Base-by-base conservation (phyloP, 2,113 vertebrate species). In the Lathamus discolor region DNA sequence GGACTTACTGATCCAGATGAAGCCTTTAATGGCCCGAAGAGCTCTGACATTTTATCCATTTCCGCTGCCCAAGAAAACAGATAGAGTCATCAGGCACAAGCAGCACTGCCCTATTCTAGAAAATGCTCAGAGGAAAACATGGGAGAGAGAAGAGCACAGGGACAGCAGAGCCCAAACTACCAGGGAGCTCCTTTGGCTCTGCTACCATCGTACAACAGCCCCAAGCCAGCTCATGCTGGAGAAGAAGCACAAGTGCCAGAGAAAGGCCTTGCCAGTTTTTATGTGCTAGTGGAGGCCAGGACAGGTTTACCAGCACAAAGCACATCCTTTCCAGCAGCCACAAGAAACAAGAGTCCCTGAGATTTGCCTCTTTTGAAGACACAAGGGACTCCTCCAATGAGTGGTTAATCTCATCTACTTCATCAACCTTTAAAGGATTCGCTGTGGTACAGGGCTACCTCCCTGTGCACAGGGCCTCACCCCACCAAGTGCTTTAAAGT, bases 311-410 rank as follows among this genome's bases (percentile, higher is more conserved):
- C 22, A 91, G 78, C 64, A 90, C 33, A 18, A 66, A 87, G 59
- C 6, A 0, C 46, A 20, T 61, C 48, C 0, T 1, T 84, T 89
- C 25, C 57, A 79, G 57, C 28, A 85, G 52, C 52, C 33, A 51
- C 1, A 0, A 87, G 84, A 28, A 89, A 48, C 1, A 0, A 0
- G 28, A 79, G n/a, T 69, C 57, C 25, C 28, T 63, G 74, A 87
- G 67, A 86, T 77, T 55, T 88, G 24, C 22, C 63, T 95, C 63
- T 70, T 92, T 86, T 90, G 85, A 96, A 90, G 88, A 74, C 68
- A 69, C 17, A 54, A 88, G 79, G 63, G 13, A 62, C 59, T 67
- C 19, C 41, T 91, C 33, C 2, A 4, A 20, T n/a, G 67, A 87
- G 41, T 69, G 81, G 57, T n/a, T 95, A 63, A 83, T 43, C 75